phyloP scores from a whole-genome alignment of 2,888 invertebrate species.

The Podabrus alpinus region DNA sequence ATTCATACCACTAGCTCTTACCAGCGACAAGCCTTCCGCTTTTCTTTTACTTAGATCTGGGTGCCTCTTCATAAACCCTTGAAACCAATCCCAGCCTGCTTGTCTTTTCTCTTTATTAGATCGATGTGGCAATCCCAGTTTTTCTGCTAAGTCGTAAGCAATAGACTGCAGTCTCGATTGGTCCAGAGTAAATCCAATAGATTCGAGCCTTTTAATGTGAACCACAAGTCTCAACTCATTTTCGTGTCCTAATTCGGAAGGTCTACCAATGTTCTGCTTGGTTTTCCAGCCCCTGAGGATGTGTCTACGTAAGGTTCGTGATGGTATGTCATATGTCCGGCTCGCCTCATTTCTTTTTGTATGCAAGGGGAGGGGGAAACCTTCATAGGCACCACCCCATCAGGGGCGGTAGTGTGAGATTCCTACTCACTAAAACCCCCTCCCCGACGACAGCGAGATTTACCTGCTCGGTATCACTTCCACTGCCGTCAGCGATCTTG shows the following conservation, averaged over 20 bases:
- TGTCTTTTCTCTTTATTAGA: slow-evolving; percentile 32
- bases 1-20: slow-evolving; percentile 38
- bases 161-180: neutral
- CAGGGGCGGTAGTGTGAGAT: too few relatives aligned
- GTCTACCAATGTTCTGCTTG: neutral
- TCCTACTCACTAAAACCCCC: too few relatives aligned
- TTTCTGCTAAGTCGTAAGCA: slow-evolving; percentile 6
- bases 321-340: neutral
- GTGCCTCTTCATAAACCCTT: slow-evolving; percentile 35
- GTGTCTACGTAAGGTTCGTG: neutral
- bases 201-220: slow-evolving; percentile 32
- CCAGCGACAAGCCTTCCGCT: slow-evolving; percentile 41
- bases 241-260: neutral
- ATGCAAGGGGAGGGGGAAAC: too few relatives aligned
- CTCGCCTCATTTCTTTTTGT: neutral
- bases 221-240: slow-evolving; percentile 27
- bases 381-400: too few relatives aligned
- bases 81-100: slow-evolving; percentile 40
- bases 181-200: neutral
- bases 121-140: neutral
- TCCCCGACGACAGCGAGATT: too few relatives aligned
- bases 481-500: too few relatives aligned
- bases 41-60: slow-evolving; percentile 39
- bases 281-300: neutral
- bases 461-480: too few relatives aligned